These are phyloP conservation scores for Muricea muricata DNA, from an alignment of 92 coral and sea anemone species.

Conservation along the genomic window DNA sequence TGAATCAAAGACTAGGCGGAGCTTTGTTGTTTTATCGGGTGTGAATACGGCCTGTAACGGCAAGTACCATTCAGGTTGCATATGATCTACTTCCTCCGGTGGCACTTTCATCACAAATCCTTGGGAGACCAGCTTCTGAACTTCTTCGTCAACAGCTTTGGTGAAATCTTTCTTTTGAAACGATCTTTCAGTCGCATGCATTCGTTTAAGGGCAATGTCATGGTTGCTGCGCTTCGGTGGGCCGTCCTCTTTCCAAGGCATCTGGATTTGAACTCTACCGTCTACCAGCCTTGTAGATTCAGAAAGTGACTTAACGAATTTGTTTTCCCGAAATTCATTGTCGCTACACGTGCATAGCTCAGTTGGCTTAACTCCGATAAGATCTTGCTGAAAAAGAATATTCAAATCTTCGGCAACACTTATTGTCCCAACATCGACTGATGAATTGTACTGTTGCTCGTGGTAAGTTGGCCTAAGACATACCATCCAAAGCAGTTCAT, in stretches of 20 bases:
- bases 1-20: conserved; percentile 69
- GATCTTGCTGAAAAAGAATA: conserved; percentile 30
- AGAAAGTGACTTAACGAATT: conserved; percentile 52
- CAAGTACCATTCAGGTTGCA: conserved; percentile 52
- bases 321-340: conserved; percentile 43
- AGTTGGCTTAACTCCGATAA: conserved; percentile 64
- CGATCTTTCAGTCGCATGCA: conserved; percentile 59
- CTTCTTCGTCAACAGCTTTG: conserved; percentile 5
- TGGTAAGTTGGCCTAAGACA: neutral
- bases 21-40: conserved; percentile 58
- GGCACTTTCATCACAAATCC: conserved; percentile 49
- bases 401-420: neutral
- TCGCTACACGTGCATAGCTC: conserved; percentile 54
- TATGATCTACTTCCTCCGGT: conserved; percentile 45
- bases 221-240: conserved; percentile 65
- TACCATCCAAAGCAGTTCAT: conserved; percentile 47
- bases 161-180: conserved; percentile 64
- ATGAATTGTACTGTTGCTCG: neutral
- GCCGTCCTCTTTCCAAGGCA: conserved; percentile 7
- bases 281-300: conserved; percentile 52
- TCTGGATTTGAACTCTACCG: conserved; percentile 8
- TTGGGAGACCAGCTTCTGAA: neutral
- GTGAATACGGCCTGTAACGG: conserved; percentile 64
- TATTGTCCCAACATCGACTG: neutral
- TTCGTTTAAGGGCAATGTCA: conserved; percentile 62